These are phyloP conservation scores for Chamaea fasciata DNA, from an alignment of 2,113 vertebrate species.

Conservation along the genomic window DNA sequence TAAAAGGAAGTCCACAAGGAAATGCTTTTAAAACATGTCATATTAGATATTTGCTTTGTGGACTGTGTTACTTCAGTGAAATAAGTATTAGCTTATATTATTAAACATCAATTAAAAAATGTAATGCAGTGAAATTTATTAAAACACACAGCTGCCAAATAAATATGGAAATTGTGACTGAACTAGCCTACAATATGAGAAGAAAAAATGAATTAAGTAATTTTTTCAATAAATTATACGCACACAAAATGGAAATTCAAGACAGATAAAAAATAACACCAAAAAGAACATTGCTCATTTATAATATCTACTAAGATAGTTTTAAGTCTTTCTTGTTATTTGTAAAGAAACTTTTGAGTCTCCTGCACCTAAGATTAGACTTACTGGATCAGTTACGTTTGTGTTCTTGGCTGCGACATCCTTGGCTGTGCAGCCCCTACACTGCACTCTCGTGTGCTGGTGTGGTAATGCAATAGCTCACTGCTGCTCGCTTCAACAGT, in stretches of 20 bases:
- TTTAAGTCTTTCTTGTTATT: not conserved
- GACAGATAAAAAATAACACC: not conserved
- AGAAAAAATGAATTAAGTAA: not conserved
- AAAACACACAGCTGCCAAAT: not conserved
- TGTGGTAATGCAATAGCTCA: not conserved
- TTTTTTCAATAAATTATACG: not conserved
- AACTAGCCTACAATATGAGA: not conserved
- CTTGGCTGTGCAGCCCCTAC: not conserved
- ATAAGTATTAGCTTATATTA: not conserved
- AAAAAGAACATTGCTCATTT: not conserved
- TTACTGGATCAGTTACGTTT: not conserved
- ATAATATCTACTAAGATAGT: not conserved
- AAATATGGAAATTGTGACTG: not conserved
- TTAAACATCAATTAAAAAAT: not conserved
- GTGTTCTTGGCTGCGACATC: not conserved
- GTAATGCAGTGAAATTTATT: not conserved
- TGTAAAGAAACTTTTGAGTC: not conserved
- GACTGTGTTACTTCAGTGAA: not conserved
- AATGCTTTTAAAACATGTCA: not conserved
- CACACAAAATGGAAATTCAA: not conserved
- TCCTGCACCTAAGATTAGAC: slow-evolving; percentile 28
- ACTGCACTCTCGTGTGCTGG: slow-evolving; percentile 58
- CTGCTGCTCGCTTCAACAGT: not conserved
- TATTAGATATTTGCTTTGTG: not conserved
- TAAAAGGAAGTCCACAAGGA: not conserved